These are phyloP conservation scores for Cotesia congregata DNA, from an alignment of 2,888 invertebrate genomes.

Conservation along the genomic window DNA sequence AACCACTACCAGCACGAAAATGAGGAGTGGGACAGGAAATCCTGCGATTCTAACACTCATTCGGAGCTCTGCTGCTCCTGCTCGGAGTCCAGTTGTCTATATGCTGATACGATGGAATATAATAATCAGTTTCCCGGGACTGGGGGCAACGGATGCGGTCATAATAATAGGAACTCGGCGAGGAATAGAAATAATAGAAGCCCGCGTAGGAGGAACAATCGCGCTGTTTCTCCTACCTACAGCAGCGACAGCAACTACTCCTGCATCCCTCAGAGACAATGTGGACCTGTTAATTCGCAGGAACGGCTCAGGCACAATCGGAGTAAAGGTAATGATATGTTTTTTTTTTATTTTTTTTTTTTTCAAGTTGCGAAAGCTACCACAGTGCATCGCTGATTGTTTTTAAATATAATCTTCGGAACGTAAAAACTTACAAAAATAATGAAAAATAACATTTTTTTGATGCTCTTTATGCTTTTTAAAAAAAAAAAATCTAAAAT, in stretches of 20 bases:
- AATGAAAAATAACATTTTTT: no score
- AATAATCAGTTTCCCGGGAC: slow-evolving; percentile 62
- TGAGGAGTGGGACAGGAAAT: slow-evolving; percentile 68
- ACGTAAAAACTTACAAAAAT: no score
- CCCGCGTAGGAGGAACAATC: slow-evolving; percentile 63
- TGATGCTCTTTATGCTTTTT: no score
- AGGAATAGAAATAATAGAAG: slow-evolving; percentile 63
- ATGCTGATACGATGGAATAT: slow-evolving; percentile 66
- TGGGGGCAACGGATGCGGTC: slow-evolving; percentile 56
- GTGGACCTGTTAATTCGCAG: slow-evolving; percentile 64
- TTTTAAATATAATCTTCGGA: no score
- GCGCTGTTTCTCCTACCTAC: slow-evolving; percentile 65
- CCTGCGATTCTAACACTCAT: slow-evolving; percentile 68
- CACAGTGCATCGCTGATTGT: no score
- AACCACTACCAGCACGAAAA: slow-evolving; percentile 64
- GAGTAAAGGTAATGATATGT: slow-evolving; percentile 61
- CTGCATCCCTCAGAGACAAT: slow-evolving; percentile 65
- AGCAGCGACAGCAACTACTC: slow-evolving; percentile 69
- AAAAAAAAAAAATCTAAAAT: no score
- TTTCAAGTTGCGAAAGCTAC: no score
- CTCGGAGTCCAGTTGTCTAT: slow-evolving; percentile 68
- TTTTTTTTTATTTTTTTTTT: neutral
- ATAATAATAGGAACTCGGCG: slow-evolving; percentile 57
- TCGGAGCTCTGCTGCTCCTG: slow-evolving; percentile 68
- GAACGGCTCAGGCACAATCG: slow-evolving; percentile 67